These are phyloP conservation scores for Rhodeus uyekii DNA, from an alignment of 2,797 vertebrate genomes.

Conservation along the genomic window DNA sequence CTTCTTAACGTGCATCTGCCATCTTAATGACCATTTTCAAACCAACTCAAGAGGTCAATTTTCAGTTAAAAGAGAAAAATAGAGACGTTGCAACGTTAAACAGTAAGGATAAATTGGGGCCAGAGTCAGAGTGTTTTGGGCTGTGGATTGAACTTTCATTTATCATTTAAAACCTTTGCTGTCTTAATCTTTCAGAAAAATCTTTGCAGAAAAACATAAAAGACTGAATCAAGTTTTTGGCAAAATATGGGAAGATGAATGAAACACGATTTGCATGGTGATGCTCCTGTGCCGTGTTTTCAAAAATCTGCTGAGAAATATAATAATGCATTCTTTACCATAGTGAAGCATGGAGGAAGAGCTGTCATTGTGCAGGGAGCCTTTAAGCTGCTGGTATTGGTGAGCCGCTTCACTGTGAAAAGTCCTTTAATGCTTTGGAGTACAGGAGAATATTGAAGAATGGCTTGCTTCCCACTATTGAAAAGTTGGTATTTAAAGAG, in stretches of 20 bases:
- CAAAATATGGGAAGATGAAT: not conserved
- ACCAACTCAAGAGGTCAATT: not conserved
- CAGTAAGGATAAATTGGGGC: not conserved
- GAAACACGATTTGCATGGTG: not conserved
- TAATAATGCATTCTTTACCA: not conserved
- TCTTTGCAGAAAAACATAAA: not conserved
- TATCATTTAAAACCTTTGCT: not conserved
- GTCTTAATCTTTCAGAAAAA: not conserved
- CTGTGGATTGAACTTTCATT: not conserved
- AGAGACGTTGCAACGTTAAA: not conserved
- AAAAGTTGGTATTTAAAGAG: not conserved
- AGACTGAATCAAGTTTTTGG: not conserved
- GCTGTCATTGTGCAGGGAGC: not conserved
- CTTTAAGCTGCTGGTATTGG: not conserved
- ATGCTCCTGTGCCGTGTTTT: not conserved
- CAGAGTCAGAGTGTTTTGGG: not conserved
- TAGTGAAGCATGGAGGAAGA: not conserved
- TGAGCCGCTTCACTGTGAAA: not conserved
- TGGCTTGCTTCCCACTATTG: not conserved
- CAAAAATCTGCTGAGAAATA: not conserved
- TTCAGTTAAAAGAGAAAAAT: not conserved
- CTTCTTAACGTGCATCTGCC: not conserved
- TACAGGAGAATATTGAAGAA: not conserved
- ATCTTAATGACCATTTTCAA: not conserved
- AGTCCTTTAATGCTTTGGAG: not conserved